Conservation (phyloP, 2,888 invertebrate species). For the Athalia rosae region DNA sequence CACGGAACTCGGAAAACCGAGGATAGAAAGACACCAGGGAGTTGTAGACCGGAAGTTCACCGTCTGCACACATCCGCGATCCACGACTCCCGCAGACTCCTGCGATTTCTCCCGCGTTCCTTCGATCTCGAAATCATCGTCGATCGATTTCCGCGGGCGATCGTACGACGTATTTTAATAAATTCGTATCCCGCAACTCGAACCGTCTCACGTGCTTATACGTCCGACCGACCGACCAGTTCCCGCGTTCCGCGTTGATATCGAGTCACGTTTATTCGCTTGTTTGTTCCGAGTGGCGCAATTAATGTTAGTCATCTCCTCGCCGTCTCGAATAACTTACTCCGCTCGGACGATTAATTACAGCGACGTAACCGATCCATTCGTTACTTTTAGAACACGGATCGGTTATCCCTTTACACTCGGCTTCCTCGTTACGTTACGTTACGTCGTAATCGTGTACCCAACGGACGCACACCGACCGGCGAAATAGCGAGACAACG, state of each 20-base stretch:
- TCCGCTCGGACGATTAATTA: constrained; percentile 34
- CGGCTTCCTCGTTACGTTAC: constrained; percentile 25
- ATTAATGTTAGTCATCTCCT: constrained; percentile 16
- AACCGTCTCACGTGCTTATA: not conserved
- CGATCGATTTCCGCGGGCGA: not conserved
- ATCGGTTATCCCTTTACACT: not conserved
- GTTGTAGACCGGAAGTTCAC: constrained; percentile 65
- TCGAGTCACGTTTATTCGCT: not conserved
- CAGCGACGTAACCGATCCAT: constrained; percentile 20
- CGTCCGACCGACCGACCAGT: constrained; percentile 4
- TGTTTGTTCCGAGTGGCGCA: constrained; percentile 5
- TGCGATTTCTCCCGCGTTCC: not conserved
- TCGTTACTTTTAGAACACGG: not conserved
- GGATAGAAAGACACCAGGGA: constrained; percentile 70
- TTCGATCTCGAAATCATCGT: too few relatives aligned
- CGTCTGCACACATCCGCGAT: constrained; percentile 52
- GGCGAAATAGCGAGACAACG: too few relatives aligned
- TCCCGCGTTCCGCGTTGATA: not conserved
- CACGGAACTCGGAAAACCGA: not conserved
- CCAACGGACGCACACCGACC: not conserved
- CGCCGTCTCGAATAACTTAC: constrained; percentile 28
- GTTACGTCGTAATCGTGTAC: constrained; percentile 32
- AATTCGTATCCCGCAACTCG: not conserved
- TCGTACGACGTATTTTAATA: not conserved
- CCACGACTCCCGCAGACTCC: too few relatives aligned